Evolutionary conservation across 2,888 invertebrate genomes (phyloP).

Genomic region (Drosophila anomelani): DNA sequence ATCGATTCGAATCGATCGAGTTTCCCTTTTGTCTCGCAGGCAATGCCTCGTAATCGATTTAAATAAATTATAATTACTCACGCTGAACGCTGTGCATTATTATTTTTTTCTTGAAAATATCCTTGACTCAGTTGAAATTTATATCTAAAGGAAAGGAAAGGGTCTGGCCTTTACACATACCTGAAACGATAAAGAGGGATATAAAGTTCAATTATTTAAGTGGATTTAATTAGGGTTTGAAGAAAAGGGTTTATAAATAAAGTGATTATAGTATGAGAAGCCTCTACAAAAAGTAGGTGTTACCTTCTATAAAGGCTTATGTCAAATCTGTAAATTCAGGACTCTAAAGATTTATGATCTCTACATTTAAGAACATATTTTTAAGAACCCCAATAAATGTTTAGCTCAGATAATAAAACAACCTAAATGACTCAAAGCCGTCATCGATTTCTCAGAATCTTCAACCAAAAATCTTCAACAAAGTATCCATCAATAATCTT

Average conservation of each 20-base stretch:
- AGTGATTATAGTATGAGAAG: neutral
- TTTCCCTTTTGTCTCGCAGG: conserved; percentile 49
- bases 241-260: neutral
- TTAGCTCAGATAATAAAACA: conserved; percentile 6
- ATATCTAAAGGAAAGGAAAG: neutral
- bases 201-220: conserved; percentile 45
- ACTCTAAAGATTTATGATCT: conserved; percentile 22
- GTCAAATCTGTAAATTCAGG: neutral
- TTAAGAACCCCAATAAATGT: conserved; percentile 22
- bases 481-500: conserved; percentile 46
- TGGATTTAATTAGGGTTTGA: neutral
- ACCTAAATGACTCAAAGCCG: conserved; percentile 4
- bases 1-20: conserved; percentile 51
- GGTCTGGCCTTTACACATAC: conserved; percentile 57
- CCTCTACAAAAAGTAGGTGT: neutral
- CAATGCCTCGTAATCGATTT: conserved; percentile 65
- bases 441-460: conserved; percentile 13
- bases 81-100: conserved; percentile 34
- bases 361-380: conserved; percentile 9
- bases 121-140: conserved; percentile 32
- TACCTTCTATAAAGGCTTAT: neutral
- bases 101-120: conserved; percentile 17
- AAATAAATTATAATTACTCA: conserved; percentile 79
- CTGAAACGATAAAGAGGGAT: conserved; percentile 51
- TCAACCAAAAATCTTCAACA: conserved; percentile 13